Conservation (phyloP, 1,140 invertebrate genomes). For the Samia ricini region DNA sequence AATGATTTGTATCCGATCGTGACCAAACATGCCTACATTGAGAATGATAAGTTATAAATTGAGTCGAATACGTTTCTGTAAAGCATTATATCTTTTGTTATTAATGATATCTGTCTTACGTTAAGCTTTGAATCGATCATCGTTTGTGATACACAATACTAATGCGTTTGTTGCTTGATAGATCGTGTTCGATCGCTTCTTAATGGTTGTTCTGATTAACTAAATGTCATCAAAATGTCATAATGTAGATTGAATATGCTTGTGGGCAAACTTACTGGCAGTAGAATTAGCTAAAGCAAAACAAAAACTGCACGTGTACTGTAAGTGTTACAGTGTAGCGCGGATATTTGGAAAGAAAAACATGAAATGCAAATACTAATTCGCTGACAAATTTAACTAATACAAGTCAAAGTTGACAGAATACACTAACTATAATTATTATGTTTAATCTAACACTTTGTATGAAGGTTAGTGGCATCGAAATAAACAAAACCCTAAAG, state of each 20-base stretch:
- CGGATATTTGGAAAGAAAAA: too few relatives aligned
- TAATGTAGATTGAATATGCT: too few relatives aligned
- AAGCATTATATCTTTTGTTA: constrained; percentile 59
- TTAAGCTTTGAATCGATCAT: constrained; percentile 61
- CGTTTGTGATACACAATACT: constrained; percentile 14
- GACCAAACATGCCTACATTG: constrained; percentile 11
- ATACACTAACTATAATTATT: too few relatives aligned
- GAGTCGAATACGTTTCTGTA: constrained; percentile 37
- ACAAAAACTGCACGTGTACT: too few relatives aligned
- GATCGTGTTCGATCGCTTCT: background rate
- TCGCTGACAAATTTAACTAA: too few relatives aligned
- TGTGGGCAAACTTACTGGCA: too few relatives aligned
- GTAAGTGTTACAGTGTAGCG: too few relatives aligned
- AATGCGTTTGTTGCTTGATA: background rate
- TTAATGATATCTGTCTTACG: constrained; percentile 57
- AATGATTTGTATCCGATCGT: constrained; percentile 34
- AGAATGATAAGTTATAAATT: constrained; percentile 19
- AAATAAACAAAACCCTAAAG: background rate
- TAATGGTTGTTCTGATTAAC: background rate
- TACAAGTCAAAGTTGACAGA: too few relatives aligned
- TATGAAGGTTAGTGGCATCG: background rate
- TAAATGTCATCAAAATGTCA: background rate
- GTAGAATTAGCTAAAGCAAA: too few relatives aligned
- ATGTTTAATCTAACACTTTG: background rate
- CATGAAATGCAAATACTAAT: too few relatives aligned